Base-by-base conservation (phyloP, 92 coral and sea anemone genomes). In the Paragorgia papillata region DNA sequence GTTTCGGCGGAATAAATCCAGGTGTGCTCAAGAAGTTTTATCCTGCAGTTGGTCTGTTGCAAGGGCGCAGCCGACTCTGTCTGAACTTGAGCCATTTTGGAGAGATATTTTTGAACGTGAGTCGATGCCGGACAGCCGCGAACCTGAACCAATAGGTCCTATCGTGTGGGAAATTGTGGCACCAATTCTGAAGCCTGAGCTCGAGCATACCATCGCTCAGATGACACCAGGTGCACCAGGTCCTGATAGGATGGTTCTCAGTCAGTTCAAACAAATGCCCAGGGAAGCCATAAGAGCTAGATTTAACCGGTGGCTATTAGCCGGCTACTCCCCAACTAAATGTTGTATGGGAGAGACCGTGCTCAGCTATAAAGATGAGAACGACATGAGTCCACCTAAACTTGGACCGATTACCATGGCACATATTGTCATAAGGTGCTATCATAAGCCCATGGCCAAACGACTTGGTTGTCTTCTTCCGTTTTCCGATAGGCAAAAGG, bases 381-480 rank as follows among this genome's bases (percentile, higher is more conserved):
- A 69, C 33, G 39, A 51, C 12, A 5, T 9, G 0, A 10, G 1
- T 0, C 53, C 75, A 5, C 65, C 22, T 5, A 49, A 79, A 39
- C 74, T 29, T 25, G 62, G 76, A 1, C 76, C 76, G 30, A 79
- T 79, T 0, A 79, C 83, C 24, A 53, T 79, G 27, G 74, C 67
- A 31, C 28, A 68, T 12, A 31, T 44, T 1, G 15, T 54, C 0
- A 1, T 66, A 18, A 13, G 76, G 66, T 57, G 59, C 57, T 79
- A 66, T 33, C 76, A 66, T 19, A 66, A 66, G 57, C 6, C 66
- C 0, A 8, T 66, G 66, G 83, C 76, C 7, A 34, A 24, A 9
- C 15, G 66, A 37, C 0, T 24, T 0, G 63, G 24, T 19, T 30
- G 0, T 0, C 32, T 31, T 14, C 66, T 41, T 17, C 77, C 62